Conservation (phyloP, 2,888 invertebrate species). For the Mesorhabditis sp. region DNA sequence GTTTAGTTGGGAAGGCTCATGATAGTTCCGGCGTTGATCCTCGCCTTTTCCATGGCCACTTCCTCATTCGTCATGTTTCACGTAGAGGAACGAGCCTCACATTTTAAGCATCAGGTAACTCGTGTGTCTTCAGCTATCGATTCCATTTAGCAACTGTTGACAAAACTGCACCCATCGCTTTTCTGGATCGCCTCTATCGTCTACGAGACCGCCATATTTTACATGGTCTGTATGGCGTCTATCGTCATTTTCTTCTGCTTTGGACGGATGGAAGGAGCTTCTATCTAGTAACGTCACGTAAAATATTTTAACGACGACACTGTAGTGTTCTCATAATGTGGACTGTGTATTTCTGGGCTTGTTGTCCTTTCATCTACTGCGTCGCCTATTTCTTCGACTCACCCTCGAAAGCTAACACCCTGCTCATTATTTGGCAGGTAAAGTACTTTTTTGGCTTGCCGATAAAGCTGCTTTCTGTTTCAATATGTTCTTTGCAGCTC, state of each 20-base stretch:
- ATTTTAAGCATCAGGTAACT: constrained; percentile 48
- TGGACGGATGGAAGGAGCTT: neutral
- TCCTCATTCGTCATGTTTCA: constrained; percentile 47
- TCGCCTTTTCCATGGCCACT: constrained; percentile 43
- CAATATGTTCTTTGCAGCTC: no score
- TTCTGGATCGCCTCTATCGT: constrained; percentile 44
- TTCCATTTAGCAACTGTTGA: constrained; percentile 43
- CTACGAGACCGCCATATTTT: constrained; percentile 37
- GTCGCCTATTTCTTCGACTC: constrained; percentile 48
- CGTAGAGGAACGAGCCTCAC: constrained; percentile 40
- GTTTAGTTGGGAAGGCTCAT: no score
- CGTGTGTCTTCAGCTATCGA: no score
- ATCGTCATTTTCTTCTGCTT: constrained; percentile 23
- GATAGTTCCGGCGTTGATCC: constrained; percentile 31
- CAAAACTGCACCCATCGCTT: constrained; percentile 41
- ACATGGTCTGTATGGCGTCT: constrained; percentile 32
- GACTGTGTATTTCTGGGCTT: constrained; percentile 46
- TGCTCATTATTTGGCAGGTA: neutral
- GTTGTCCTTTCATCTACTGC: constrained; percentile 46
- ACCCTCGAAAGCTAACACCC: constrained; percentile 25
- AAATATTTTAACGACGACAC: no score
- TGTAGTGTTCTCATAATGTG: constrained; percentile 46
- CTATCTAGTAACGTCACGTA: no score
- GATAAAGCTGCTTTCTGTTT: no score
- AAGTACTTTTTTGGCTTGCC: neutral